Evolutionary conservation across 2,888 invertebrate genomes (phyloP), one percentile per base, ranked within the genome.

Genomic region (Pachliopta kotzebuea): DNA sequence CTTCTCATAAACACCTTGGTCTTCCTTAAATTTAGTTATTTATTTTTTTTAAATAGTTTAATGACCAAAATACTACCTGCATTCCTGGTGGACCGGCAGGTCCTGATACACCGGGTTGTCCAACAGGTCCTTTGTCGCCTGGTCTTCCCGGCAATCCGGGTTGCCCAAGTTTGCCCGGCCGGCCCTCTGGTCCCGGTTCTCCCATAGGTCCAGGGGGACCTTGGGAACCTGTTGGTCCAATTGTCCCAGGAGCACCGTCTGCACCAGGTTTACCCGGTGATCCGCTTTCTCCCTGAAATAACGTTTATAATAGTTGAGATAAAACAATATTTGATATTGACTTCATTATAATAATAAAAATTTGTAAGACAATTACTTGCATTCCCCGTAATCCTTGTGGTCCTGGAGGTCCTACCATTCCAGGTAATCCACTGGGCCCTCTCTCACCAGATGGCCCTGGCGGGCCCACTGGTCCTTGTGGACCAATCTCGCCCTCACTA

Each of bases 41-140:
- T 18, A n/a, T n/a, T 45, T 45, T n/a, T 14, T 8, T 52, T 6
- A 0, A 58, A 49, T 24, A 9, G 20, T 58, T 6, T 49, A 11
- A 49, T 52, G 20, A 3, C 8, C 6, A 60, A 14, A 45, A 49
- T 45, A 14, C 0, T 85, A 95, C 96, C 71, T 94, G 94, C 72
- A 94, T 85, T 71, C 96, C 96, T 60, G 95, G 94, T 18, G 93
- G 86, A 67, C 96, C 96, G 17, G 93, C 80, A 26, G 92, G 80
- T 60, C 96, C 96, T 17, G 94, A 87, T 60, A 90, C 84, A 4
- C 96, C 96, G 8, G 93, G 83, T 61, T 92, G 84, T 60, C 96
- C 96, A 20, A 92, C 82, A 0, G 95, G 95, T 60, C 96, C 96
- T 76, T 96, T 96, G 76, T 96, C 96, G 24, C 96, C 96, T 23